phyloP scores from a whole-genome alignment of 2,113 vertebrate species.

The Aspiorhynchus laticeps region DNA sequence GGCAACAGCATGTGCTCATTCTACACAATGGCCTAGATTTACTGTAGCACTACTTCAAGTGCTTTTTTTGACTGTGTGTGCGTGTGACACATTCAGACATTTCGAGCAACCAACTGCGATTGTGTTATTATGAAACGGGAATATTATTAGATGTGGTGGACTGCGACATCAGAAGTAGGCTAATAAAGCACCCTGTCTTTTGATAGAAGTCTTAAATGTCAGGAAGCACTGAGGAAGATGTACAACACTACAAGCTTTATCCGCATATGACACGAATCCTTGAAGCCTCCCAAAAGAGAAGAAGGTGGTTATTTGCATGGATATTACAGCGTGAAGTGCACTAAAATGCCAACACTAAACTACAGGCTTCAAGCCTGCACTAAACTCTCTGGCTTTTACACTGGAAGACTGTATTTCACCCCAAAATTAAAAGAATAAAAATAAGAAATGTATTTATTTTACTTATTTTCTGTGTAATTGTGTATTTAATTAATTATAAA shows the following conservation, averaged over 20 bases:
- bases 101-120: conserved; percentile 48
- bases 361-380: neutral
- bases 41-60: conserved; percentile 3
- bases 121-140: conserved; percentile 42
- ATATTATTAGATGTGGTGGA: conserved; percentile 42
- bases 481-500: no score
- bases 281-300: neutral
- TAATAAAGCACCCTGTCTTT: neutral
- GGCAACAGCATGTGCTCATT: conserved; percentile 52
- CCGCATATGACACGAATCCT: neutral
- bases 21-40: conserved; percentile 56
- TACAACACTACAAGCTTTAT: neutral
- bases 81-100: conserved; percentile 52
- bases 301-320: conserved; percentile 5
- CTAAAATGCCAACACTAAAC: neutral
- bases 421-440: neutral
- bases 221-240: neutral
- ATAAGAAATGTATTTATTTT: neutral
- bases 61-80: conserved; percentile 32
- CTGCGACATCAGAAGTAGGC: conserved; percentile 1
- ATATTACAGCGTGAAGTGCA: neutral
- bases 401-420: neutral
- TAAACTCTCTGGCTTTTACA: neutral
- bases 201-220: conserved; percentile 15
- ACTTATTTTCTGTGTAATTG: neutral